These are phyloP conservation scores for Microcebus lehilahytsara DNA, from an alignment of 2,113 vertebrate species.

Conservation along the genomic window DNA sequence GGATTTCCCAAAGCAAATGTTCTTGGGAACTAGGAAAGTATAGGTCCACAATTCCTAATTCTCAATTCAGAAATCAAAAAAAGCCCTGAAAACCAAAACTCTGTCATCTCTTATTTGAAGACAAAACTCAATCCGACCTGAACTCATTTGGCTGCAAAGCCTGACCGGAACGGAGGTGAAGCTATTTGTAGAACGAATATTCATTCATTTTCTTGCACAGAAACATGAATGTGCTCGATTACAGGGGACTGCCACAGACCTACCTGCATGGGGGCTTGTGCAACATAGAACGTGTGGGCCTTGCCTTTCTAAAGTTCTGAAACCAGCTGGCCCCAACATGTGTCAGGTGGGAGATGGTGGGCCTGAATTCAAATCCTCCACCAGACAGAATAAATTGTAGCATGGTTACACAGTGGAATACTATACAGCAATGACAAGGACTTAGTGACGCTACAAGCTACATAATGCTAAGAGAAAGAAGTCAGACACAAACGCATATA, in stretches of 20 bases:
- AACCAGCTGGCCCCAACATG: not conserved
- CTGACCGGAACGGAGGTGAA: not conserved
- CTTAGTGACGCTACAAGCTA: not conserved
- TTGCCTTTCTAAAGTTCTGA: not conserved
- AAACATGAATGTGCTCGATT: not conserved
- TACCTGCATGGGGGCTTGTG: not conserved
- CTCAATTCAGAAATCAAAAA: not conserved
- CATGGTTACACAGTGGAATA: not conserved
- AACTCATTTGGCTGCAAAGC: not conserved
- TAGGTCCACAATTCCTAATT: not conserved
- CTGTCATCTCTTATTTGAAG: not conserved
- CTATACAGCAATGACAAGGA: not conserved
- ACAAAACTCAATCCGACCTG: not conserved
- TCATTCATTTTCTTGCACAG: not conserved
- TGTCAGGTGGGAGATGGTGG: not conserved
- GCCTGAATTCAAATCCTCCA: not conserved
- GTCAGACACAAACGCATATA: not conserved
- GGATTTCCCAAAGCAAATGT: constrained; percentile 5
- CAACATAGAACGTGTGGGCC: fast-evolving
- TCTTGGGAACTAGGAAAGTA: not conserved
- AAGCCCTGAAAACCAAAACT: not conserved
- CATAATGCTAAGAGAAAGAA: not conserved
- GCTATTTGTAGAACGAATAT: not conserved
- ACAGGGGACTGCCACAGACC: not conserved
- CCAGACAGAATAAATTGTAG: not conserved